Percentiles rank a stretch among this genome's conserved stretches.
phyloP scores from a whole-genome alignment of 2,888 invertebrate species.

The Lucinisca nassula region DNA sequence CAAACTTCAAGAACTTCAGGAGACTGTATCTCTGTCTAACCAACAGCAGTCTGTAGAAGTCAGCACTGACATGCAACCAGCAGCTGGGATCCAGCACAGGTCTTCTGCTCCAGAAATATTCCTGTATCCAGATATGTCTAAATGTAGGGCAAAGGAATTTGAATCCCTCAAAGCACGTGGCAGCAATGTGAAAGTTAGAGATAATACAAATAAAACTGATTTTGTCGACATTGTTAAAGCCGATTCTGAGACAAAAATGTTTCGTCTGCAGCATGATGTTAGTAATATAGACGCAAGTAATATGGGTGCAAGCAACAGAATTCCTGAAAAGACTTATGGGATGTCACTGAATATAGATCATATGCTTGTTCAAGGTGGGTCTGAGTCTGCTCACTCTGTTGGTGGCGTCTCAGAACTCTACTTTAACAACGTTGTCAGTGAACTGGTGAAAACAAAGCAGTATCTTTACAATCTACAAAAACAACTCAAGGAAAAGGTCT shows the following conservation, averaged over 20 bases:
- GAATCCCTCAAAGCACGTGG: neutral
- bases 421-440: constrained; percentile 67
- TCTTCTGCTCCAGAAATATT: constrained; percentile 23
- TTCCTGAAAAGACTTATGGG: neutral
- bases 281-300: too few species aligned
- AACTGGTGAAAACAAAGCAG: constrained; percentile 67
- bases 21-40: neutral
- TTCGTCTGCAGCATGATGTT: neutral
- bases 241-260: neutral
- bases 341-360: neutral
- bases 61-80: neutral
- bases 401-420: constrained; percentile 59
- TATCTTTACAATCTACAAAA: constrained; percentile 46
- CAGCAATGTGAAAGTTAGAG: neutral
- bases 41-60: neutral
- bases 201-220: neutral
- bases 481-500: neutral
- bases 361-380: neutral
- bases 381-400: neutral
- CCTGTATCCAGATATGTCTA: constrained; percentile 4
- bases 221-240: neutral
- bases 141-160: neutral
- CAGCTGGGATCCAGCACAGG: neutral
- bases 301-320: neutral
- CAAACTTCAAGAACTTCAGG: neutral